Evolutionary conservation across 2,797 vertebrate genomes (phyloP).

Genomic region (Ciconia nigra): DNA sequence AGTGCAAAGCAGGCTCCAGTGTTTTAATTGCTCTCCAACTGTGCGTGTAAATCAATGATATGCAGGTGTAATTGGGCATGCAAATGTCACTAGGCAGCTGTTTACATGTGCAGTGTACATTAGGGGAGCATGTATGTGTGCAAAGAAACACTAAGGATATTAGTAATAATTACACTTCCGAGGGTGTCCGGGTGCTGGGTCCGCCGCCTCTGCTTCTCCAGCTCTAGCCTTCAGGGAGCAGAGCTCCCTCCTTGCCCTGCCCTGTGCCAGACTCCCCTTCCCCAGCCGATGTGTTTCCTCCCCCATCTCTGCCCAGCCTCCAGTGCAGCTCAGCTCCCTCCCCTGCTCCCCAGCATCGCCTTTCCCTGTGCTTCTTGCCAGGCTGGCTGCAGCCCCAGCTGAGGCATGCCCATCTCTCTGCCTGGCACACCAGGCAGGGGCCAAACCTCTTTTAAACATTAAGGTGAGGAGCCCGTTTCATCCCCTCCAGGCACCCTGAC

Average conservation of each 20-base stretch:
- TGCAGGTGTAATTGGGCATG: conserved; percentile 57
- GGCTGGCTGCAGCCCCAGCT: neutral
- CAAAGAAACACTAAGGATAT: neutral
- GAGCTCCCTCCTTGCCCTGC: neutral
- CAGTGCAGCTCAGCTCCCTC: neutral
- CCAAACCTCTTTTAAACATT: neutral
- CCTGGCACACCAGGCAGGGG: neutral
- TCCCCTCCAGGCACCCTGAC: neutral
- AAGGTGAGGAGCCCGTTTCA: neutral
- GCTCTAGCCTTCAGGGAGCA: neutral
- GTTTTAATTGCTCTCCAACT: conserved; percentile 38
- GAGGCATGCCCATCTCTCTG: neutral
- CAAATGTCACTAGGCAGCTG: conserved; percentile 49
- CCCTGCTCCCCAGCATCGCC: neutral
- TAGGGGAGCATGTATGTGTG: neutral
- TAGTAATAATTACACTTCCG: neutral
- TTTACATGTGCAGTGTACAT: conserved; percentile 28
- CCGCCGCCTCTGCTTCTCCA: neutral
- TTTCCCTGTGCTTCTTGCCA: rapidly evolving
- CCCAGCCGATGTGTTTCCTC: rapidly evolving
- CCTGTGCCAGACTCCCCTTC: neutral
- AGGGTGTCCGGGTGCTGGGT: neutral
- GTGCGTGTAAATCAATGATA: conserved; percentile 55
- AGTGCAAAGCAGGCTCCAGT: neutral
- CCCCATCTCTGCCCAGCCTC: neutral